These are phyloP conservation scores for Amphiura filiformis DNA, from an alignment of 35 echinoderm and acorn worm genomes.

Conservation along the genomic window DNA sequence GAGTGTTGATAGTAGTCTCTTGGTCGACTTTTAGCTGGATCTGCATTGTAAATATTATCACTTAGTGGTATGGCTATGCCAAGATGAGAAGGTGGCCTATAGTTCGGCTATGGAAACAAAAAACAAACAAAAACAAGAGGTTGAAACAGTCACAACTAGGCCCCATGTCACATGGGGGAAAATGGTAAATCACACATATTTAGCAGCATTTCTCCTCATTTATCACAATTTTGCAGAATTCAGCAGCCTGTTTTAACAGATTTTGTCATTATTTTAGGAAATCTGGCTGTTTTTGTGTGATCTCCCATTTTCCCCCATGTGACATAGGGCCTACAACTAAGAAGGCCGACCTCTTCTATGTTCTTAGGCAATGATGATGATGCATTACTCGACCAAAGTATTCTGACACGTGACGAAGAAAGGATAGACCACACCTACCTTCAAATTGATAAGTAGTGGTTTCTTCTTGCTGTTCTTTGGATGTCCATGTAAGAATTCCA, in stretches of 20 bases:
- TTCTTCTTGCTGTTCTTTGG: conserved; percentile 61
- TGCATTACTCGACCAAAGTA: too few species aligned
- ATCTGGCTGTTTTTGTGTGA: too few species aligned
- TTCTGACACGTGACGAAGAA: too few species aligned
- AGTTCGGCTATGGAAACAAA: conserved; percentile 69
- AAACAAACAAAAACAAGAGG: not conserved
- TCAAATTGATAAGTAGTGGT: conserved; percentile 46
- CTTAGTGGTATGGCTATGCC: conserved; percentile 78
- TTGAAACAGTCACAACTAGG: not conserved
- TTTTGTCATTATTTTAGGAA: too few species aligned
- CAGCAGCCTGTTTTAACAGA: too few species aligned
- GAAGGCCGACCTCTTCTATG: not conserved
- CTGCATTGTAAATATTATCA: conserved; percentile 93
- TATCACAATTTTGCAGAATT: too few species aligned
- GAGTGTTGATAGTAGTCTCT: conserved; percentile 66
- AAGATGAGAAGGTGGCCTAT: conserved; percentile 76
- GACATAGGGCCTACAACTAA: not conserved
- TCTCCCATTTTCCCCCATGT: too few species aligned
- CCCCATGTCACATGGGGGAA: too few species aligned
- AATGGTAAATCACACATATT: too few species aligned
- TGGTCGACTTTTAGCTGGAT: conserved; percentile 52
- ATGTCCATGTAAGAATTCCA: conserved; percentile 67
- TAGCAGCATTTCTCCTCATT: too few species aligned
- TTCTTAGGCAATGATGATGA: too few species aligned
- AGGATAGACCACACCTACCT: too few species aligned